Conservation (phyloP, 2,113 vertebrate species). For the Empidonax alnorum region DNA sequence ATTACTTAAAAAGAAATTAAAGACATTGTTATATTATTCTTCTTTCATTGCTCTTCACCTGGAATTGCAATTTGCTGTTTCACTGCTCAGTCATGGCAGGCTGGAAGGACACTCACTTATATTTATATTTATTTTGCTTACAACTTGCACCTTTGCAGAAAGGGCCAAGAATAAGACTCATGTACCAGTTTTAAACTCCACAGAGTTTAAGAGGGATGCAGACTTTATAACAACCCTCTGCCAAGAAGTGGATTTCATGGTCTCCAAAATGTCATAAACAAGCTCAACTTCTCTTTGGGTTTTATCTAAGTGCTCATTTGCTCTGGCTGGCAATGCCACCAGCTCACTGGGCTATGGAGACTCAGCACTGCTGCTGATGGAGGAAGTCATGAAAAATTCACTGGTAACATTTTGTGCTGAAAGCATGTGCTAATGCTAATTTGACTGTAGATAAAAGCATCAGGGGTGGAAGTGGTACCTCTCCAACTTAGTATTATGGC, state of each 20-base stretch:
- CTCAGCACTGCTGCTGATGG: neutral
- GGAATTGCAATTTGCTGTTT: neutral
- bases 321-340: neutral
- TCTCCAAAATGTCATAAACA: neutral
- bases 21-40: neutral
- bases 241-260: neutral
- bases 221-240: neutral
- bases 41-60: neutral
- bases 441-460: neutral
- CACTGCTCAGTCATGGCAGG: neutral
- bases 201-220: neutral
- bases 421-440: constrained; percentile 6
- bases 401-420: constrained; percentile 5
- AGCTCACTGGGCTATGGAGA: neutral
- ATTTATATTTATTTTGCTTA: neutral
- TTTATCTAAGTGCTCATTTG: neutral
- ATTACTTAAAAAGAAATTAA: neutral
- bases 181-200: neutral
- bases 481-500: neutral
- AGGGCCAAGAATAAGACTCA: neutral
- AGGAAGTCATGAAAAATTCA: constrained; percentile 47
- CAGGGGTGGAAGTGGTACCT: constrained; percentile 13
- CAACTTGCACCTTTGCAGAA: neutral
- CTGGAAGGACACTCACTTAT: neutral
- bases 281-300: neutral